A percentile compares a stretch with the other conserved stretches of the same genome.
phyloP scores from a whole-genome alignment of 2,888 invertebrate species.

The Drosophila nr. fundita region DNA sequence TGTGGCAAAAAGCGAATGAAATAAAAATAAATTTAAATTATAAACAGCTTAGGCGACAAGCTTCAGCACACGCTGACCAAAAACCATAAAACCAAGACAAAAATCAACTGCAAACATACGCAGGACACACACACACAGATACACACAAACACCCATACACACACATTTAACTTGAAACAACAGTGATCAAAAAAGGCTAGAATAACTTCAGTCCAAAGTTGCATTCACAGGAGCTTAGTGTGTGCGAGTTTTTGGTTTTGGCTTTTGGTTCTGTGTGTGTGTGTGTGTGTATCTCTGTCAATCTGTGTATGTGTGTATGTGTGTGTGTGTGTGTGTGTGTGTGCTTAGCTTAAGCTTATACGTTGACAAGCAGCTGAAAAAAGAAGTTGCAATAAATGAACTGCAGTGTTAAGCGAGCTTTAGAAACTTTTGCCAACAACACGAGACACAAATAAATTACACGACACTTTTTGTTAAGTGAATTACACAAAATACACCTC shows the following conservation, averaged over 20 bases:
- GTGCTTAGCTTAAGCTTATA: conserved; percentile 40
- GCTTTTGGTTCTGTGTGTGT: conserved; percentile 31
- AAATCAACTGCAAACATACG: conserved; percentile 39
- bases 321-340: conserved; percentile 5
- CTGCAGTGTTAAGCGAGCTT: conserved; percentile 58
- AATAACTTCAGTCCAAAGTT: conserved; percentile 60
- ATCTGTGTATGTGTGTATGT: conserved; percentile 4
- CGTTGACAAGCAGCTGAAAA: conserved; percentile 50
- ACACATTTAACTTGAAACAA: conserved; percentile 23
- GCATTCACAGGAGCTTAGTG: conserved; percentile 69
- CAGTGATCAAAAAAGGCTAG: conserved; percentile 51
- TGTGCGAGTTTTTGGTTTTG: conserved; percentile 66
- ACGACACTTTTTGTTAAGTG: conserved; percentile 57
- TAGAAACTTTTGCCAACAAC: conserved; percentile 31
- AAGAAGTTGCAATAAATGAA: conserved; percentile 60
- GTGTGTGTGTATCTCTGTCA: neutral
- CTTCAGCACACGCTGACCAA: conserved; percentile 49
- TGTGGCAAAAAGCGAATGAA: conserved; percentile 37
- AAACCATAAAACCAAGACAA: conserved; percentile 74
- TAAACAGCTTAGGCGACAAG: conserved; percentile 70
- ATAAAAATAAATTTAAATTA: conserved; percentile 62
- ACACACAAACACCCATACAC: neutral
- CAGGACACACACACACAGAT: neutral
- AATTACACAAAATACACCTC: conserved; percentile 31
- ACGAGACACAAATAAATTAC: conserved; percentile 46